These are phyloP conservation scores for Epirrhoe alternata DNA, from an alignment of 2,888 invertebrate genomes.

Conservation along the genomic window DNA sequence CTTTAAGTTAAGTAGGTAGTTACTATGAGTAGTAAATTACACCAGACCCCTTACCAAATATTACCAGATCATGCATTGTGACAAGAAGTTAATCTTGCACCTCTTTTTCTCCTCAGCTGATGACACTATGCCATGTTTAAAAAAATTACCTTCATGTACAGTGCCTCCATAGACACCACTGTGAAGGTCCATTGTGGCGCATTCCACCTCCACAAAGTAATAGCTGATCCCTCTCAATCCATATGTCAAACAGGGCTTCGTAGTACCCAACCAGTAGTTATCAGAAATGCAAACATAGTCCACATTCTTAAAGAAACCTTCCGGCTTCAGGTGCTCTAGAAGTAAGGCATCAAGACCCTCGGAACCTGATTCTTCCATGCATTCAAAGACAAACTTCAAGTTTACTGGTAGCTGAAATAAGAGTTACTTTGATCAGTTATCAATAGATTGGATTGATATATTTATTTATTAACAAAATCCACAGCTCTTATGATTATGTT, in stretches of 20 bases:
- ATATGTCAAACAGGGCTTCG: slow-evolving; percentile 98
- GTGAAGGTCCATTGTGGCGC: slow-evolving; percentile 96
- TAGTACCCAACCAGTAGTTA: slow-evolving; percentile 99
- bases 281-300: slow-evolving; percentile 99
- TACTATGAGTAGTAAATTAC: too few species aligned
- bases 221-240: slow-evolving; percentile 97
- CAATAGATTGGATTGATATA: background rate
- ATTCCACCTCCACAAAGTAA: slow-evolving; percentile 94
- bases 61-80: background rate
- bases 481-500: too few species aligned
- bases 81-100: too few species aligned
- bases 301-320: slow-evolving; percentile 91
- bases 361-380: slow-evolving; percentile 99
- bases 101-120: background rate
- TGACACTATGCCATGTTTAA: background rate
- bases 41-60: too few species aligned
- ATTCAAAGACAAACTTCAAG: slow-evolving; percentile 96
- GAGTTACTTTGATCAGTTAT: background rate
- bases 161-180: slow-evolving; percentile 98
- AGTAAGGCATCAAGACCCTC: slow-evolving; percentile 97
- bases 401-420: slow-evolving; percentile 88
- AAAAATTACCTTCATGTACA: slow-evolving; percentile 88
- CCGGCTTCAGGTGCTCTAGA: slow-evolving; percentile 77
- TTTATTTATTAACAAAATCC: too few species aligned
- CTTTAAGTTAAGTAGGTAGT: too few species aligned